Evolutionary conservation across 1,140 invertebrate genomes (phyloP).

Genomic region (Triops cancriformis): DNA sequence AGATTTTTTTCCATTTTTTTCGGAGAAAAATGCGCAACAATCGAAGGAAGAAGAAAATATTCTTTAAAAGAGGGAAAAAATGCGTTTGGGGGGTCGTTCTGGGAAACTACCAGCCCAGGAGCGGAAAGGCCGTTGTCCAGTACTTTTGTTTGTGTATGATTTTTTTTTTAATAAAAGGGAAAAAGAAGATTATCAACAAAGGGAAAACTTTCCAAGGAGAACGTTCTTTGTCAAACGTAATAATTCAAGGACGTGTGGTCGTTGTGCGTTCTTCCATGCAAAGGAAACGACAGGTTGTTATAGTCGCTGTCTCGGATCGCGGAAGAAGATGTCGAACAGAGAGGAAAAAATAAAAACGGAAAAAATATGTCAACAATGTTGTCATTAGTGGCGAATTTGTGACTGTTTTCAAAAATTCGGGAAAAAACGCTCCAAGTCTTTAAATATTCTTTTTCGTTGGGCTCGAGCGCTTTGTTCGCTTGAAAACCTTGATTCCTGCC

Average conservation of each 20-base stretch:
- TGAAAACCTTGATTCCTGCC: too few species aligned
- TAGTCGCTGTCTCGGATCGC: not conserved
- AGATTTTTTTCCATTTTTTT: too few species aligned
- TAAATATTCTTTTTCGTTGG: too few species aligned
- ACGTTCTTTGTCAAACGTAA: not conserved
- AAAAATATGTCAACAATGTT: slow-evolving; percentile 3
- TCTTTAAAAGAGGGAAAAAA: too few species aligned
- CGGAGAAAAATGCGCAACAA: too few species aligned
- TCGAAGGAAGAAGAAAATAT: too few species aligned
- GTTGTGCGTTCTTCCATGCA: not conserved
- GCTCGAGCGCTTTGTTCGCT: too few species aligned
- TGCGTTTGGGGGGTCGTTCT: too few species aligned
- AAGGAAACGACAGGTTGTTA: not conserved
- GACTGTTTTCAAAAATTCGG: not conserved
- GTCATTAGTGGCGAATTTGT: not conserved
- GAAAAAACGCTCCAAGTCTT: not conserved
- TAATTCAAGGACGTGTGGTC: not conserved
- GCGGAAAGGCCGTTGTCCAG: not conserved
- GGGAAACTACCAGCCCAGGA: too few species aligned
- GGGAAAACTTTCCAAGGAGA: not conserved
- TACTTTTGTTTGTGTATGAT: not conserved
- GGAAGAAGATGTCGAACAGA: not conserved
- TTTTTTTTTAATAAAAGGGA: not conserved
- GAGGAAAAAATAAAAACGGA: not conserved
- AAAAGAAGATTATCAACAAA: not conserved